Conservation (phyloP, 2,797 vertebrate genomes). For the Sebastes nivosus region DNA sequence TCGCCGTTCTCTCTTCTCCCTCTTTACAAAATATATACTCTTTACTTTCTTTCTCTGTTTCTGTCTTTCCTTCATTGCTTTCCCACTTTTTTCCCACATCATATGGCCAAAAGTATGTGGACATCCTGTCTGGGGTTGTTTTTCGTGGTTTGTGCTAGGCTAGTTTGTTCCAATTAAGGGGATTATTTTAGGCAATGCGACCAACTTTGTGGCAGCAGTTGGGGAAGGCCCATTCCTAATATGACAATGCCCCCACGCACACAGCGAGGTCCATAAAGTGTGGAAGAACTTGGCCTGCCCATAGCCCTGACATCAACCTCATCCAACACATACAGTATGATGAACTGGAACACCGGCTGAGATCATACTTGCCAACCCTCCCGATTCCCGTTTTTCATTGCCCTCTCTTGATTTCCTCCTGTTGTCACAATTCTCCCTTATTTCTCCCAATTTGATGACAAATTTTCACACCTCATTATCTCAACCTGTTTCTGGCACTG, state of each 20-base stretch:
- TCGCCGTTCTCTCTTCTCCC: too few relatives aligned
- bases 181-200: neutral
- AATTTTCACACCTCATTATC: too few relatives aligned
- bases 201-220: neutral
- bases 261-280: neutral
- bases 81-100: neutral
- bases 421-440: too few relatives aligned
- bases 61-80: neutral
- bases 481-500: too few relatives aligned
- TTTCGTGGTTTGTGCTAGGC: neutral
- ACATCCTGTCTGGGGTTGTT: neutral
- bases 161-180: neutral
- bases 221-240: too few relatives aligned
- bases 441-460: too few relatives aligned
- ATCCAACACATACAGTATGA: neutral
- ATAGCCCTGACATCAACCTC: neutral
- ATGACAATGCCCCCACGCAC: neutral
- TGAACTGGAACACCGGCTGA: neutral
- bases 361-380: neutral
- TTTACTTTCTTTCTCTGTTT: neutral
- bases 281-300: neutral
- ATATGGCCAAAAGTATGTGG: neutral
- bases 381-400: too few relatives aligned
- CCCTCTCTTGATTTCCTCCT: too few relatives aligned
- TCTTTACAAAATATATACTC: neutral